Evolutionary conservation across 2,113 vertebrate genomes (phyloP).

Genomic region (Macquaria australasica): DNA sequence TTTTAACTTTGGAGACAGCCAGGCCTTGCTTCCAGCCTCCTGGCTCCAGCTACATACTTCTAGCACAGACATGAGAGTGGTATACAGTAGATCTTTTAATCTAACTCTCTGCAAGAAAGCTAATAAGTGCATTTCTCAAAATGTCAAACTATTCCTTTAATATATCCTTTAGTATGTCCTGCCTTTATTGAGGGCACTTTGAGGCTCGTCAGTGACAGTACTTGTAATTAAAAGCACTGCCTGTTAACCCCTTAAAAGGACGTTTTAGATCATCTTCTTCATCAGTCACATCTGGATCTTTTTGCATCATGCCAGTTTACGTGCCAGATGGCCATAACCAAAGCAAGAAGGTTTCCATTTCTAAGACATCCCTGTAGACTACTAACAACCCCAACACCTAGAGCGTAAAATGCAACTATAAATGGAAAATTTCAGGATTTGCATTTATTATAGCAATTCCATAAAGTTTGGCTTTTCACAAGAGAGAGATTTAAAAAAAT

Average conservation of each 20-base stretch:
- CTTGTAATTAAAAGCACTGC: neutral
- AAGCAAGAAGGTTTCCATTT: neutral
- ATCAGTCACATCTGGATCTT: neutral
- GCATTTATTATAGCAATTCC: neutral
- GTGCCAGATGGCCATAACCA: neutral
- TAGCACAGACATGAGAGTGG: neutral
- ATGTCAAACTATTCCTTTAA: neutral
- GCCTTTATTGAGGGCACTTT: neutral
- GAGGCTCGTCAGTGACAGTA: neutral
- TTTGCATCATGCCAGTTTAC: neutral
- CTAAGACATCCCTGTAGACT: neutral
- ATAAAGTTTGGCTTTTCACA: too few relatives aligned
- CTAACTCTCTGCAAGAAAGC: neutral
- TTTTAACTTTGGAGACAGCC: neutral
- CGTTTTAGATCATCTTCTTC: neutral
- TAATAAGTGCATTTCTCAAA: neutral
- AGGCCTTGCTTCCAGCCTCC: neutral
- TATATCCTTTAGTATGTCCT: neutral
- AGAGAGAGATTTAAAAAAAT: too few relatives aligned
- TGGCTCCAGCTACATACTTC: neutral
- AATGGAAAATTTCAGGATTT: neutral
- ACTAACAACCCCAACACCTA: neutral
- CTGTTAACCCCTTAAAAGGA: neutral
- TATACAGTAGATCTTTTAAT: neutral
- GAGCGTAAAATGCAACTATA: neutral